Evolutionary conservation across 2,888 invertebrate genomes (phyloP).

Genomic region (Orchesellides sinensis): DNA sequence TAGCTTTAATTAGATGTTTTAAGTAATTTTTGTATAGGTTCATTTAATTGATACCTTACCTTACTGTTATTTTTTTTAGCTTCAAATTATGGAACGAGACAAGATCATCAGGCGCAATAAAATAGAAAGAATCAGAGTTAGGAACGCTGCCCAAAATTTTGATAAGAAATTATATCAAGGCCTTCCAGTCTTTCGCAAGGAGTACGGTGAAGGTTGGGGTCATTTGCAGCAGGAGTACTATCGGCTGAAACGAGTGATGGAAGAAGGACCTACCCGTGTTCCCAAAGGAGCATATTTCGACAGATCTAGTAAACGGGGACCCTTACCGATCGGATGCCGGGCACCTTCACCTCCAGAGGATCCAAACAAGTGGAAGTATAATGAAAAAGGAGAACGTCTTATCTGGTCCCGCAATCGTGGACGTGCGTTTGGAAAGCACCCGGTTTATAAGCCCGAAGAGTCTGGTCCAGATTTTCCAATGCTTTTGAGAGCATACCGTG

Average conservation of each 20-base stretch:
- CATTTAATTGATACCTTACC: not conserved
- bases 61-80: not conserved
- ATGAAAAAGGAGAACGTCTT: slow-evolving; percentile 10
- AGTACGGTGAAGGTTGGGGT: slow-evolving; percentile 26
- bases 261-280: not conserved
- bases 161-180: slow-evolving; percentile 5
- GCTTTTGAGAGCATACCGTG: not conserved
- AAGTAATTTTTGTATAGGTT: not conserved
- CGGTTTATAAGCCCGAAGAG: not conserved
- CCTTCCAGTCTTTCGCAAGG: slow-evolving; percentile 29
- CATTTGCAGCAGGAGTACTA: slow-evolving; percentile 16
- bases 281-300: slow-evolving; percentile 16
- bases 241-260: slow-evolving; percentile 9
- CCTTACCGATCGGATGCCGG: too few species aligned
- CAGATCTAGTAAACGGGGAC: too few species aligned
- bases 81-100: slow-evolving; percentile 42
- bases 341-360: too few species aligned
- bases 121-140: slow-evolving; percentile 26
- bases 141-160: not conserved
- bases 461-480: not conserved
- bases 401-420: not conserved
- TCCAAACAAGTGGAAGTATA: too few species aligned
- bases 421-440: not conserved
- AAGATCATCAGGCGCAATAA: slow-evolving; percentile 33
- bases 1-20: not conserved